Percentiles rank a stretch among this genome's conserved stretches.
Conservation (phyloP, 2,113 vertebrate species). For the Panurus biarmicus region DNA sequence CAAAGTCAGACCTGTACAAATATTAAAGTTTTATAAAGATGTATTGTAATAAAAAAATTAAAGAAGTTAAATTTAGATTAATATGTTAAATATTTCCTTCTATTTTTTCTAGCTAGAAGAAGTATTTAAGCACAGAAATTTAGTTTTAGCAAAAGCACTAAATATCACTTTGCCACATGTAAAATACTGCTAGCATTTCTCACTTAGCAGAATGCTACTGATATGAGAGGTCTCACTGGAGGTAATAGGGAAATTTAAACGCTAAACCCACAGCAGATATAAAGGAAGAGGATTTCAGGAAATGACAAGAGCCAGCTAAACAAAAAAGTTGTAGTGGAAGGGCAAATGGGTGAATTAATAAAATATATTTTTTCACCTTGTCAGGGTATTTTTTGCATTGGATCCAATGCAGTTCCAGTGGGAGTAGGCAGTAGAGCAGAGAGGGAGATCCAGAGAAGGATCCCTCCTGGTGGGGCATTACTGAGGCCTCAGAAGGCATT, state of each 20-base stretch:
- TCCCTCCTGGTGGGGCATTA: neutral
- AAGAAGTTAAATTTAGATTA: neutral
- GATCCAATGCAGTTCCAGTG: neutral
- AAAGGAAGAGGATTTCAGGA: neutral
- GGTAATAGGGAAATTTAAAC: neutral
- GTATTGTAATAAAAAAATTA: neutral
- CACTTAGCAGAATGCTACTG: neutral
- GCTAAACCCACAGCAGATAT: neutral
- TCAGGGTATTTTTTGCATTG: neutral
- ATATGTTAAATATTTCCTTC: neutral
- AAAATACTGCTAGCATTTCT: neutral
- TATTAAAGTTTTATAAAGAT: neutral
- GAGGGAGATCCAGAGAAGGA: neutral
- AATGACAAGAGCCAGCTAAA: neutral
- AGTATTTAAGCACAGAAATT: neutral
- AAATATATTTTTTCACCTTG: neutral
- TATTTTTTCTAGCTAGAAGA: neutral
- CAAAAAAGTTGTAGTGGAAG: neutral
- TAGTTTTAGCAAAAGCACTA: neutral
- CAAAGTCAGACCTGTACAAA: neutral
- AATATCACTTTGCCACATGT: neutral
- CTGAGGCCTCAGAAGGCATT: neutral
- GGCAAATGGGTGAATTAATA: neutral
- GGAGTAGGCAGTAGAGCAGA: neutral
- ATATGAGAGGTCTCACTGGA: neutral